Percentiles rank a stretch among this genome's conserved stretches.
These are phyloP conservation scores for Heliconius himera DNA, from an alignment of 1,140 invertebrate genomes.

Conservation along the genomic window DNA sequence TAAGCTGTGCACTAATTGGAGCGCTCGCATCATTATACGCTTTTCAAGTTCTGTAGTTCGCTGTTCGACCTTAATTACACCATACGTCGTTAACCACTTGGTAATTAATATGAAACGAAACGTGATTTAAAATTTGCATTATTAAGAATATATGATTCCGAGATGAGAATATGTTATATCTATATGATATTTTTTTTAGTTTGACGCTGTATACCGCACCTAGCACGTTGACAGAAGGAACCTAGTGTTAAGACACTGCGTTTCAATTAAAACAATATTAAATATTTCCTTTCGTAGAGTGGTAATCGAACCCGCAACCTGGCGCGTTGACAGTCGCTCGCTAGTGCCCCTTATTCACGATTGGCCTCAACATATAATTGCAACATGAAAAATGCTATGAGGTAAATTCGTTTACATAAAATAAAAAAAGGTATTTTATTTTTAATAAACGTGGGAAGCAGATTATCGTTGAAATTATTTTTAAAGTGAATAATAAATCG, in stretches of 20 bases:
- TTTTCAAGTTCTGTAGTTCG: not conserved
- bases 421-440: not conserved
- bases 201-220: too few species aligned
- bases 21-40: not conserved
- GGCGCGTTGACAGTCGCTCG: too few species aligned
- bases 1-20: not conserved
- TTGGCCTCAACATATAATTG: not conserved
- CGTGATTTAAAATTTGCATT: not conserved
- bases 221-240: too few species aligned
- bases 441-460: not conserved
- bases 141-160: not conserved
- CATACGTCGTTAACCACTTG: not conserved
- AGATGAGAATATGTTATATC: not conserved
- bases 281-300: too few species aligned
- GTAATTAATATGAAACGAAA: slow-evolving; percentile 5
- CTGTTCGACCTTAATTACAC: slow-evolving; percentile 5
- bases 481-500: not conserved
- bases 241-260: too few species aligned
- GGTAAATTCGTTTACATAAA: not conserved
- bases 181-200: not conserved
- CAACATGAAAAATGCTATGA: not conserved
- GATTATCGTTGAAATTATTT: not conserved
- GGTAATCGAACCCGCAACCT: too few species aligned
- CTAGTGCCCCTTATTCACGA: too few species aligned
- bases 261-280: too few species aligned